Conservation (phyloP, 53 echinoderm and acorn worm species). For the Luidia sarsii region DNA sequence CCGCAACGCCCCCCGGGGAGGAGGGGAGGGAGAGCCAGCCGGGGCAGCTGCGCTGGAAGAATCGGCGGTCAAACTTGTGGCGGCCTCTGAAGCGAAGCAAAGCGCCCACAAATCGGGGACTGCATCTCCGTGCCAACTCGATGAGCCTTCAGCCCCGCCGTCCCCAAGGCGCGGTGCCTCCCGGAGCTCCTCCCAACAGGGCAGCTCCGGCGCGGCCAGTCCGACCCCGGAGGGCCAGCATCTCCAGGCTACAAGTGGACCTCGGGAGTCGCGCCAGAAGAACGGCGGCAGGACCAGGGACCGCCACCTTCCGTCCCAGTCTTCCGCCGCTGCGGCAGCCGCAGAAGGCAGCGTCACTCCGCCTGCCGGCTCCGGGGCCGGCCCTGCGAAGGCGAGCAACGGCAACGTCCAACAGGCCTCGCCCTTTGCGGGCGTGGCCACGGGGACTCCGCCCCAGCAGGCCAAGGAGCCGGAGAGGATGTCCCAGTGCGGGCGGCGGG, state of each 20-base stretch:
- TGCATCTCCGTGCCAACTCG: no score
- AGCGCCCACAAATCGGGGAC: no score
- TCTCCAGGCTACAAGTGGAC: no score
- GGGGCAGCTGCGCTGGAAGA: not conserved
- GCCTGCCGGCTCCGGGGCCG: constrained; percentile 10
- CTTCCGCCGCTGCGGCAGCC: not conserved
- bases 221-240: no score
- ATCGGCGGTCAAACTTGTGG: no score
- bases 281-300: not conserved
- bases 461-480: constrained; percentile 67
- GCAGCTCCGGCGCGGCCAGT: no score
- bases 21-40: no score
- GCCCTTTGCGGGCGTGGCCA: constrained; percentile 77
- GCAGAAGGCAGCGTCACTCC: constrained; percentile 37
- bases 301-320: not conserved
- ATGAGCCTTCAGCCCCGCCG: no score
- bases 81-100: no score
- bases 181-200: not conserved
- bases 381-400: constrained; percentile 17
- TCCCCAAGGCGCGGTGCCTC: not conserved
- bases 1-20: no score
- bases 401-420: constrained; percentile 65
- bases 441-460: constrained; percentile 67
- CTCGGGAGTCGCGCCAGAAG: not conserved
- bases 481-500: constrained; percentile 68